These are phyloP conservation scores for Scaptomyza caliginosa DNA, from an alignment of 2,888 invertebrate species.

Conservation along the genomic window DNA sequence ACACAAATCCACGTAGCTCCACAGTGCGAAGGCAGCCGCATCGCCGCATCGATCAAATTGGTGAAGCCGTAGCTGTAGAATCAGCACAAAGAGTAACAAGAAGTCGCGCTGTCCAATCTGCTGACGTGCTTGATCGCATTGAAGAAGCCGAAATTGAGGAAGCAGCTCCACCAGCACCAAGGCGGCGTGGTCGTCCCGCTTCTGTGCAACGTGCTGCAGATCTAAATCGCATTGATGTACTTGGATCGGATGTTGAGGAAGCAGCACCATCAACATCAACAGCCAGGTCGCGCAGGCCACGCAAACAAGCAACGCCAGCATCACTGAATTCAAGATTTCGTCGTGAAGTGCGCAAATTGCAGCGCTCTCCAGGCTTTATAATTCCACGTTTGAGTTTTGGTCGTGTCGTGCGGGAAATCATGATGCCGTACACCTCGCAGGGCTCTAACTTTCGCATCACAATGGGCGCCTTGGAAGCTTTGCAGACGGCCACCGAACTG, in stretches of 20 bases:
- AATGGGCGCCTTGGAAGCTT: slow-evolving; percentile 20
- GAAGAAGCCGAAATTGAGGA: no score
- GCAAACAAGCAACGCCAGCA: slow-evolving; percentile 13
- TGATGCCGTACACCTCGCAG: rapidly evolving
- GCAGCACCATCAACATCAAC: background rate
- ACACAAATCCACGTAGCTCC: background rate
- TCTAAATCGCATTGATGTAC: background rate
- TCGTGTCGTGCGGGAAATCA: slow-evolving; percentile 34
- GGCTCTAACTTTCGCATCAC: background rate
- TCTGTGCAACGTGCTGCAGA: background rate
- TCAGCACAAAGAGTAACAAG: background rate
- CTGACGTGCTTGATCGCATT: background rate
- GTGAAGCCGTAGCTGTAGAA: background rate
- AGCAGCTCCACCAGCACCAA: background rate
- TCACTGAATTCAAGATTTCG: background rate
- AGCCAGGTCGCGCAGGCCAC: background rate
- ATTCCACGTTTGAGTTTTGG: slow-evolving; percentile 32
- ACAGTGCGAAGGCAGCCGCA: slow-evolving; percentile 1
- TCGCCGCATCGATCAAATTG: background rate
- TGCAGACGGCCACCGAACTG: slow-evolving; percentile 85
- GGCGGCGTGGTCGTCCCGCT: background rate
- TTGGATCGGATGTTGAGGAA: no score
- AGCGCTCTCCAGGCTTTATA: slow-evolving; percentile 1
- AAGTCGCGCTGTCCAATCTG: background rate
- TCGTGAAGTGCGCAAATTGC: slow-evolving; percentile 6